Evolutionary conservation across 2,797 vertebrate genomes (phyloP), one percentile per base, ranked within the genome.

Genomic region (Lacerta bilineata): DNA sequence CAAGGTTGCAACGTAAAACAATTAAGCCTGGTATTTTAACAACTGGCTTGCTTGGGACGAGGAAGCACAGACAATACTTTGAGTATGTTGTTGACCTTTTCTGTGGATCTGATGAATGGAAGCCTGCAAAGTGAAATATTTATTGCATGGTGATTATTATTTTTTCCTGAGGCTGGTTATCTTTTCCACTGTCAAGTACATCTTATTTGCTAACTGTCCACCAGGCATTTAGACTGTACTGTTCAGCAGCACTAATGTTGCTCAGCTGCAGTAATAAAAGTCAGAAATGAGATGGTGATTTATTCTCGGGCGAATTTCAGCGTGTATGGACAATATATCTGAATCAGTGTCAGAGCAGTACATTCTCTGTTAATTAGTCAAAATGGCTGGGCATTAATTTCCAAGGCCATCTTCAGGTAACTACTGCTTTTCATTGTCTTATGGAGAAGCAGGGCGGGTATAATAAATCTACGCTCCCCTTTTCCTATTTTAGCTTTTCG

Each of bases 41-140:
- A 64, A 27, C 0, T 88, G 50, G 0, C 29, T 91, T 91, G 83
- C 29, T 50, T 84, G 64, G 25, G 29, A 29, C 2, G 85, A 9
- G 75, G 11, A 87, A 93, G 50, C 11, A 91, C 77, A 90, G 3
- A 41, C 41, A 4, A 39, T 91, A 85, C 29, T 85, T 88, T 91
- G 87, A 33, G 64, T 85, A 3, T 69, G 50, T 43, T 55, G 64
- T 79, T 90, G 72, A 90, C 84, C n/a, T 90, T 89, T 94, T 89
- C 27, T 66, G 71, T 76, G 36, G 81, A 1, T 81, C 9, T 88
- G 68, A 84, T 80, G 36, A 87, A 88, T 86, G 33, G 50, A 87
- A 93, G 3, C 20, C 50, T 41, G 27, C 36, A 20, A 27, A 84
- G 3, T 82, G 69, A 85, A 10, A 27, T 88, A 84, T 3, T 91